Percentiles rank a stretch among this genome's conserved stretches.
Conservation (phyloP, 2,797 vertebrate species). For the Zalophus californianus region DNA sequence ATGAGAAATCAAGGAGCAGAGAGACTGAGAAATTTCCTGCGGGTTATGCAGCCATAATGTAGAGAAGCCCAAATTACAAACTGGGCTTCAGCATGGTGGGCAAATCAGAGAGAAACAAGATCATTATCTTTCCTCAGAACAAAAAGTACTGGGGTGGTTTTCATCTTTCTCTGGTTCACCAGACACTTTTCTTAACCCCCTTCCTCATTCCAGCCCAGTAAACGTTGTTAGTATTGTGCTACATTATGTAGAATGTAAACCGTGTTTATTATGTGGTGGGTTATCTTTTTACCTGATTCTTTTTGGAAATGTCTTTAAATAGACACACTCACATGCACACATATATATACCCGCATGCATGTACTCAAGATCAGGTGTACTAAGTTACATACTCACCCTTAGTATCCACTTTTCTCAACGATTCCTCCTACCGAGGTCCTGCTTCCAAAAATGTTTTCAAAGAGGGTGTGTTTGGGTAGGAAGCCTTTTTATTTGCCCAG, state of each 20-base stretch:
- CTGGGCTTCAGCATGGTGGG: background rate
- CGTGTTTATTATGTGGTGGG: background rate
- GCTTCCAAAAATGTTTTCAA: conserved; percentile 3
- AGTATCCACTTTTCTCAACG: background rate
- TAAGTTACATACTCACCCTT: background rate
- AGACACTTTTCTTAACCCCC: background rate
- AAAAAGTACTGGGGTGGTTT: background rate
- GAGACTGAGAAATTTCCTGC: background rate
- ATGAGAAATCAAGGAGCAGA: background rate
- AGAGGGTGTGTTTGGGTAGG: background rate
- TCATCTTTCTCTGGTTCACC: background rate
- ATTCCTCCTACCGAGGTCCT: background rate
- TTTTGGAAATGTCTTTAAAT: background rate
- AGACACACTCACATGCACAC: background rate
- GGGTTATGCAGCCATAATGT: background rate
- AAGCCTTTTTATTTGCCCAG: background rate
- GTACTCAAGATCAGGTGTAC: background rate
- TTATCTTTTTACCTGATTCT: background rate
- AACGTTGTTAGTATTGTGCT: background rate
- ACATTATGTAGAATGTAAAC: background rate
- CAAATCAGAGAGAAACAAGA: background rate
- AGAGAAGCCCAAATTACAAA: background rate
- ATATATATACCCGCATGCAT: background rate
- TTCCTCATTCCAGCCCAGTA: background rate
- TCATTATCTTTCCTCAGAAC: background rate